phyloP scores from a whole-genome alignment of 1,140 invertebrate genomes.

The Ladona fulva region DNA sequence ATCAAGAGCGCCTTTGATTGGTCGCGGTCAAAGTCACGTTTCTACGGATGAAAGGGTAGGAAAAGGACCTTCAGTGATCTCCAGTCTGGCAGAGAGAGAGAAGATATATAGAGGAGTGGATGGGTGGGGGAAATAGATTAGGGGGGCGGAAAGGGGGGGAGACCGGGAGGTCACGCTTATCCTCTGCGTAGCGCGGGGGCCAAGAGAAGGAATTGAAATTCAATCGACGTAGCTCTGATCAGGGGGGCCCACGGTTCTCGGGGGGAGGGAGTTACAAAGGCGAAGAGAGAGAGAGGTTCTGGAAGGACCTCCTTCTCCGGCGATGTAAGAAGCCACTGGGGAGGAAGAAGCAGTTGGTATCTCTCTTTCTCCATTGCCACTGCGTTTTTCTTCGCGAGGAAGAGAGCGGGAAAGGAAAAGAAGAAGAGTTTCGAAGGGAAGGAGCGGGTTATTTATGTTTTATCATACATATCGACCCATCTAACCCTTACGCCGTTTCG shows the following conservation, averaged over 20 bases:
- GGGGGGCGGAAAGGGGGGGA: neutral
- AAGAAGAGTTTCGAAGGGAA: too few relatives aligned
- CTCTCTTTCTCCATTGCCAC: too few relatives aligned
- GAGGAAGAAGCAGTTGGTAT: too few relatives aligned
- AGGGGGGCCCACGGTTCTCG: neutral
- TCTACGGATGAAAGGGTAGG: neutral
- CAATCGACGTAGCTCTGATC: neutral
- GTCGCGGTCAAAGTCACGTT: conserved; percentile 6
- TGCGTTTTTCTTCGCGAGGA: neutral
- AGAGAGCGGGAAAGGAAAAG: neutral
- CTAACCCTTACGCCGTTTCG: too few relatives aligned
- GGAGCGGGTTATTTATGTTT: too few relatives aligned
- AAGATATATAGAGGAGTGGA: neutral
- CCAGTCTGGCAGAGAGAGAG: neutral
- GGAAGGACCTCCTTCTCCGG: too few relatives aligned
- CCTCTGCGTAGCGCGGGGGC: neutral
- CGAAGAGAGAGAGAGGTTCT: neutral
- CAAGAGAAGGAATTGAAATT: neutral
- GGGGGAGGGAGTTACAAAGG: neutral
- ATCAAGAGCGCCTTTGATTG: neutral
- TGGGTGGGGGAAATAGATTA: neutral
- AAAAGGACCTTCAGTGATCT: neutral
- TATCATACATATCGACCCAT: too few relatives aligned
- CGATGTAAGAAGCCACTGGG: too few relatives aligned
- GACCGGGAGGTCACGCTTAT: neutral